A percentile compares a stretch with the other conserved stretches of the same genome.
phyloP scores from a whole-genome alignment of 1,140 invertebrate genomes.

The Cheumatopsyche charites region DNA sequence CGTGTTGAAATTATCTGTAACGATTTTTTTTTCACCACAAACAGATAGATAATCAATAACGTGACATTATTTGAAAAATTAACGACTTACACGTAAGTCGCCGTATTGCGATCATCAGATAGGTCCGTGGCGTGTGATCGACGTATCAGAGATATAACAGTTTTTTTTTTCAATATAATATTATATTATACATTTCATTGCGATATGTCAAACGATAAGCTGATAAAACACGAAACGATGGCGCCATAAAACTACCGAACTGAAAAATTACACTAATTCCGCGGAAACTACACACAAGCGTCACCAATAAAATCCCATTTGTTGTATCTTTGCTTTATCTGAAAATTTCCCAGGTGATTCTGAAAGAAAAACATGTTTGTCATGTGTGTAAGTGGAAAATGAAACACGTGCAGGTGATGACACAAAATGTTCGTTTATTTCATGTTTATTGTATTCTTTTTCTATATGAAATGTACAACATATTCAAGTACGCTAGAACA shows the following conservation, averaged over 20 bases:
- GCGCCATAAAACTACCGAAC: constrained; percentile 28
- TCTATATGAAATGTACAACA: constrained; percentile 43
- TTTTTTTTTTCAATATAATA: too few species aligned
- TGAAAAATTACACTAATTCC: constrained; percentile 7
- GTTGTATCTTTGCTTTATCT: too few species aligned
- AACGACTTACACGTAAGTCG: too few species aligned
- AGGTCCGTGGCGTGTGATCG: too few species aligned
- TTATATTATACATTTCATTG: neutral
- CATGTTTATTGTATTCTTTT: constrained; percentile 11
- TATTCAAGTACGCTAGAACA: constrained; percentile 16
- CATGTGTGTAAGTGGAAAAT: too few species aligned
- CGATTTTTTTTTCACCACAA: too few species aligned
- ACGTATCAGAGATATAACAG: too few species aligned
- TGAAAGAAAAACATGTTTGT: neutral
- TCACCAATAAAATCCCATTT: too few species aligned
- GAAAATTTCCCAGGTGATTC: neutral
- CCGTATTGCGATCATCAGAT: too few species aligned
- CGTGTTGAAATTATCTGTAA: too few species aligned
- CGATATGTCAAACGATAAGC: neutral
- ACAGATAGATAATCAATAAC: too few species aligned
- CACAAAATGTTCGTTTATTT: constrained; percentile 39
- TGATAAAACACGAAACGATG: constrained; percentile 14
- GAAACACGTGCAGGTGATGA: constrained; percentile 23
- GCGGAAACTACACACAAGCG: neutral
- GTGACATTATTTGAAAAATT: too few species aligned